Base-by-base conservation (phyloP, 2,888 invertebrate genomes). In the Drosophila incognita region DNA sequence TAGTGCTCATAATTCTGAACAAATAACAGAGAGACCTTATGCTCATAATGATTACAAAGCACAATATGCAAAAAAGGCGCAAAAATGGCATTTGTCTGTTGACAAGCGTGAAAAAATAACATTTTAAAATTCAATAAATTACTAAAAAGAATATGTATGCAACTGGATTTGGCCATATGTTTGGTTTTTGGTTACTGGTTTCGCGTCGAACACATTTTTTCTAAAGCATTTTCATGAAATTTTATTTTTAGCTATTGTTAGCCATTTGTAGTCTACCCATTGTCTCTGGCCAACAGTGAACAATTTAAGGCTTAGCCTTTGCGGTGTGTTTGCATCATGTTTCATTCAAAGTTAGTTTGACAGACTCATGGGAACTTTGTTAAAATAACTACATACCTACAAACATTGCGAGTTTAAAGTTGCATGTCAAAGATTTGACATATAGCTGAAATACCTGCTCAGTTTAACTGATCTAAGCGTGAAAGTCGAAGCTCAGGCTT, bases 111-210 rank as follows among this genome's bases (percentile, higher is more conserved):
- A 69, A 81, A 79, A 76, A 71, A 66, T 59, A 18, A 29, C 46
- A 76, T 70, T 81, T 83, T 69, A 82, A 82, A 79, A 81, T 86
- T 86, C 81, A 82, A 89, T 84, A 84, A 87, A 81, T 85, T 79
- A 79, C 75, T 69, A 76, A 82, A 80, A 74, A 74, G 73, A 79
- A 80, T 65, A 60, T 67, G 48, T 53, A 27, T 56, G 21, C 42
- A 59, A 21, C 21, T 21, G 27, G 40, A 71, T 18, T 40, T 56
- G 42, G n/a, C 36, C 64, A 77, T 54, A 51, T 74, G 64, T 61
- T 69, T 69, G 66, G 31, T 46, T 59, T 66, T 69, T 53, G 60
- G 33, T 24, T 36, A 33, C 31, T 63, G 54, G 33, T 48, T 64
- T 40, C 11, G 7, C 4, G 18, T 31, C 27, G 42, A 29, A 18